Evolutionary conservation across 2,113 vertebrate genomes (phyloP).

Genomic region (Malurus alboscapulatus): DNA sequence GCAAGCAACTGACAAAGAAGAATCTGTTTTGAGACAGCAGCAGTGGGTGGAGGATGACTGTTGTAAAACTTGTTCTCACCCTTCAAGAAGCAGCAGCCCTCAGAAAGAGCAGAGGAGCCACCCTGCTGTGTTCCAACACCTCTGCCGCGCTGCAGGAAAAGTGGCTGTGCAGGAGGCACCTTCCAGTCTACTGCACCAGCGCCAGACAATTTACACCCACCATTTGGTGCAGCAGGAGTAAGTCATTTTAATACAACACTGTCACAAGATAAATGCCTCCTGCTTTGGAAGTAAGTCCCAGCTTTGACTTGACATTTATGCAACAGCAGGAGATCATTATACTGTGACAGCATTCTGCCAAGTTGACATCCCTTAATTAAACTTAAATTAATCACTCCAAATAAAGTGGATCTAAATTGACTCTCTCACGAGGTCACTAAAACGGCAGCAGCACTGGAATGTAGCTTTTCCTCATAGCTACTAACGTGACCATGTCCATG

Average conservation of each 20-base stretch:
- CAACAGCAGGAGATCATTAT: constrained; percentile 69
- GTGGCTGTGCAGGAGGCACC: neutral
- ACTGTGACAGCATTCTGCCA: constrained; percentile 53
- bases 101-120: neutral
- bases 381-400: constrained; percentile 64
- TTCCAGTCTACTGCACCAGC: constrained; percentile 56
- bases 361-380: constrained; percentile 67
- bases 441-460: neutral
- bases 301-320: constrained; percentile 61
- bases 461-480: neutral
- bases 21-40: neutral
- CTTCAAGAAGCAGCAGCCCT: neutral
- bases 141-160: neutral
- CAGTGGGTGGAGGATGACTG: neutral
- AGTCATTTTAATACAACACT: constrained; percentile 58
- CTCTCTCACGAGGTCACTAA: constrained; percentile 43
- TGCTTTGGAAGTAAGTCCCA: constrained; percentile 47
- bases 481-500: rapidly evolving
- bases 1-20: neutral
- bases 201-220: constrained; percentile 55
- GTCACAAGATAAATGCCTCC: constrained; percentile 62
- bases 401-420: constrained; percentile 33
- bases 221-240: constrained; percentile 57
- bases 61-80: neutral
- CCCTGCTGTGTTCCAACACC: neutral